Conservation (phyloP, 2,888 invertebrate species). For the Sepiola atlantica region DNA sequence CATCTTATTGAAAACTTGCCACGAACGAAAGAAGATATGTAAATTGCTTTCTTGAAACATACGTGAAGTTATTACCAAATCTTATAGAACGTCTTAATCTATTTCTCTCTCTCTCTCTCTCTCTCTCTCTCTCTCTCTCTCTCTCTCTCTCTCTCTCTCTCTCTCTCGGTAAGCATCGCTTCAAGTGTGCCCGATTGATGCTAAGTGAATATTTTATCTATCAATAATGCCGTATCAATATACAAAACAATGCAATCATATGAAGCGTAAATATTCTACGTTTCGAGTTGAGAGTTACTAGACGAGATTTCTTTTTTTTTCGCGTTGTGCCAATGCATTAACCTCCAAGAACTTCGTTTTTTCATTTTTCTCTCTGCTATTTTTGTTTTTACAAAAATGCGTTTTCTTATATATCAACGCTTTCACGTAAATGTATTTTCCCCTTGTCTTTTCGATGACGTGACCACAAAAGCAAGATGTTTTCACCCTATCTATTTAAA, state of each 20-base stretch:
- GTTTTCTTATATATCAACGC: neutral
- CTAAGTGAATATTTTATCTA: conserved; percentile 32
- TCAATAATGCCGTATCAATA: neutral
- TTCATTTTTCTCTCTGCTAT: too few species aligned
- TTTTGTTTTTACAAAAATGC: neutral
- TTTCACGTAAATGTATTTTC: neutral
- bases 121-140: too few species aligned
- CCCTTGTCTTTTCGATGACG: neutral
- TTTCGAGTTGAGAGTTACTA: neutral
- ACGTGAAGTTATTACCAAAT: too few species aligned
- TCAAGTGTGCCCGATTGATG: neutral
- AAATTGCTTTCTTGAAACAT: neutral
- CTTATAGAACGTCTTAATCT: too few species aligned
- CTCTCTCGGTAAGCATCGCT: too few species aligned
- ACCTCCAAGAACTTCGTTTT: neutral
- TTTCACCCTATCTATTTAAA: conserved; percentile 2
- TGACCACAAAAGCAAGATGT: neutral
- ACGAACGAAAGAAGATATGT: neutral
- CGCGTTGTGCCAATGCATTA: neutral
- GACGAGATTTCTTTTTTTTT: neutral
- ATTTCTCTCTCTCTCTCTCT: too few species aligned
- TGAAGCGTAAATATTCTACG: neutral
- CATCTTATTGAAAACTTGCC: too few species aligned
- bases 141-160: too few species aligned
- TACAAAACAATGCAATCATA: conserved; percentile 8